Percentiles rank a stretch among this genome's conserved stretches.
Conservation (phyloP, 2,113 vertebrate genomes). For the Spea multiplicata region DNA sequence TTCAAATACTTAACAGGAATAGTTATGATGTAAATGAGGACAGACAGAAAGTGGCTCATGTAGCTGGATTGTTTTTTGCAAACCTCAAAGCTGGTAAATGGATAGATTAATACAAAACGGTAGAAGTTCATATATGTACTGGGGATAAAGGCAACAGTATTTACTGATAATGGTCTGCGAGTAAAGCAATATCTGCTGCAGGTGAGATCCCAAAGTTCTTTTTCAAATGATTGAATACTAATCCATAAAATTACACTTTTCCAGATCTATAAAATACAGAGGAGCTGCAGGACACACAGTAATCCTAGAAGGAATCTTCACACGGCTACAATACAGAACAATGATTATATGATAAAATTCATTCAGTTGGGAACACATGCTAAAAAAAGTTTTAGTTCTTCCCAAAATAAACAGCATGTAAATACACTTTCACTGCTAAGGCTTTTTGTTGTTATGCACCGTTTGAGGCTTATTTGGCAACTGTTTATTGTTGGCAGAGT, state of each 20-base stretch:
- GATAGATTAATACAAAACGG: neutral
- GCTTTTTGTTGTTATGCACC: neutral
- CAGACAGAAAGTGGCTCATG: no score
- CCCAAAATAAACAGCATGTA: neutral
- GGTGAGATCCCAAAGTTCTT: neutral
- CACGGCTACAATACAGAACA: neutral
- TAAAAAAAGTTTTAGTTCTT: neutral
- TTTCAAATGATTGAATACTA: neutral
- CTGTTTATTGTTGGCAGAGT: no score
- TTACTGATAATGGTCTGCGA: neutral
- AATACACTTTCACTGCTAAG: neutral
- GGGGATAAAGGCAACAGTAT: neutral
- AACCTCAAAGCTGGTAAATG: no score
- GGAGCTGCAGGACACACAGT: neutral
- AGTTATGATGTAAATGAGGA: no score
- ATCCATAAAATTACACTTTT: neutral
- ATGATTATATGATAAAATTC: neutral
- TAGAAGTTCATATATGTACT: neutral
- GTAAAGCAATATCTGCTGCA: neutral
- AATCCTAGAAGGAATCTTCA: neutral
- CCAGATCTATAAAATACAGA: neutral
- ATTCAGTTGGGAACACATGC: neutral
- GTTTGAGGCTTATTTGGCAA: no score
- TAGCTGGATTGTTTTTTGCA: no score
- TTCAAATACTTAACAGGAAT: no score